These are phyloP conservation scores for Lytechinus variegatus DNA, from an alignment of 35 echinoderm and acorn worm genomes.

Conservation along the genomic window DNA sequence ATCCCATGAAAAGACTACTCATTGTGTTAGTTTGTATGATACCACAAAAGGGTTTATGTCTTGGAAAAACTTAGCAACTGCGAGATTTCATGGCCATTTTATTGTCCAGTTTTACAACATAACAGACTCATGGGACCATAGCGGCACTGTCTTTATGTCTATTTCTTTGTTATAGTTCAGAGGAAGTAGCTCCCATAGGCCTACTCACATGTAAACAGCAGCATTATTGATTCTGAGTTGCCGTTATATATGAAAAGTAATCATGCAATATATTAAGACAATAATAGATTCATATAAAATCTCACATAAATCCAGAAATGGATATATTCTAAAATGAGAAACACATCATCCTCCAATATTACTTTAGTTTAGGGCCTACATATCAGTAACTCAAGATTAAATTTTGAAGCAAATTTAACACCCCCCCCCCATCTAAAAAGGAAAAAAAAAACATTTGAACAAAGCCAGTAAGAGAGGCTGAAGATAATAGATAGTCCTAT, in stretches of 20 bases:
- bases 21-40: background rate
- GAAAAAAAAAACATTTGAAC: too few species aligned
- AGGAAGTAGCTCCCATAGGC: background rate
- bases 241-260: background rate
- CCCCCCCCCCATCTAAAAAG: too few species aligned
- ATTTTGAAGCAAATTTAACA: too few species aligned
- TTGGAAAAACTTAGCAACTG: background rate
- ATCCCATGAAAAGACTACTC: background rate
- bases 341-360: too few species aligned
- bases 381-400: too few species aligned
- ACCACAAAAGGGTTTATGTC: constrained; percentile 17
- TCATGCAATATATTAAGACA: background rate
- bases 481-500: too few species aligned
- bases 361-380: too few species aligned
- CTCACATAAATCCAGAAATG: too few species aligned
- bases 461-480: too few species aligned
- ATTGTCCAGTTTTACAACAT: constrained; percentile 13
- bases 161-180: background rate
- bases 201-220: background rate
- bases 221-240: background rate
- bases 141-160: background rate
- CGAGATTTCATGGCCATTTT: background rate
- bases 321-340: too few species aligned
- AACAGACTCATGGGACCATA: background rate
- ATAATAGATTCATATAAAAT: too few species aligned